Conservation (phyloP, 1,140 invertebrate genomes). For the Belonocnema kinseyi region DNA sequence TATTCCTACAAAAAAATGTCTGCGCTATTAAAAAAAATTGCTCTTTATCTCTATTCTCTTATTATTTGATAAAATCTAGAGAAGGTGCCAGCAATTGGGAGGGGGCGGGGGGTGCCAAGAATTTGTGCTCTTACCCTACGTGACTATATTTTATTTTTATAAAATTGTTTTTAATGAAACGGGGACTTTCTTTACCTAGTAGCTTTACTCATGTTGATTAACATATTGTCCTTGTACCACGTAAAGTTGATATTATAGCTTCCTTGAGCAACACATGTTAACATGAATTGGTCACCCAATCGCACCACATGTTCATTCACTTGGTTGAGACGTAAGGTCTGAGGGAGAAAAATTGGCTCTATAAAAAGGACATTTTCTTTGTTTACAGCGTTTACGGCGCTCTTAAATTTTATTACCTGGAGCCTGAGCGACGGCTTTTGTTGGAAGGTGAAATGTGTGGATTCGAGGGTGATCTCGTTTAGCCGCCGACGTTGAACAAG, state of each 20-base stretch:
- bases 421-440: conserved; percentile 78
- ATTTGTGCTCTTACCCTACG: too few species aligned
- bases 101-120: too few species aligned
- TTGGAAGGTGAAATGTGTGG: conserved; percentile 78
- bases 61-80: too few species aligned
- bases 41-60: too few species aligned
- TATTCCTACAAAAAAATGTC: too few species aligned
- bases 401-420: conserved; percentile 69
- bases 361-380: conserved; percentile 15
- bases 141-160: too few species aligned
- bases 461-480: conserved; percentile 79
- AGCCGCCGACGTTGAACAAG: conserved; percentile 80
- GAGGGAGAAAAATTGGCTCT: conserved; percentile 45
- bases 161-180: too few species aligned
- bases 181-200: conserved; percentile 77
- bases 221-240: conserved; percentile 88
- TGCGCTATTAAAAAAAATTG: too few species aligned
- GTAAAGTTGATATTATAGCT: conserved; percentile 83
- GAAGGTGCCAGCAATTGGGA: too few species aligned
- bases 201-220: conserved; percentile 83
- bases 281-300: conserved; percentile 84
- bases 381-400: conserved; percentile 17
- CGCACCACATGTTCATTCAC: conserved; percentile 78
- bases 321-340: conserved; percentile 70
- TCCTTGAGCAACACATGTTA: conserved; percentile 86